Evolutionary conservation across 2,113 vertebrate genomes (phyloP).

Genomic region (Crotalus horridus): DNA sequence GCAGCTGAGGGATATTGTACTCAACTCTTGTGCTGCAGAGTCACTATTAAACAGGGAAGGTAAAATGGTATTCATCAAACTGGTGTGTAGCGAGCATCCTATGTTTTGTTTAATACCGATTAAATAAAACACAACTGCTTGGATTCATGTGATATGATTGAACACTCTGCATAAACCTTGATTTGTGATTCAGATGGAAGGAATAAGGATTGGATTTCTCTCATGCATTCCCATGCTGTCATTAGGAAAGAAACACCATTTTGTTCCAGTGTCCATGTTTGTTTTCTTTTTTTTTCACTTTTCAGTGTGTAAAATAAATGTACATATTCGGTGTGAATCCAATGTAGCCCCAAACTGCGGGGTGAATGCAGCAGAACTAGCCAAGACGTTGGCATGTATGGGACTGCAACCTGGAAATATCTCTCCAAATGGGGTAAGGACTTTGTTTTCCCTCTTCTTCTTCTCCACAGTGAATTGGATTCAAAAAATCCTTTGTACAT

Average conservation of each 20-base stretch:
- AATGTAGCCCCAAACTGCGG: slow-evolving; percentile 94
- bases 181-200: background rate
- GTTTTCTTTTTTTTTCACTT: slow-evolving; percentile 16
- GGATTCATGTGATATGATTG: background rate
- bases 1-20: background rate
- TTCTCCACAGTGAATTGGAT: background rate
- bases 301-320: slow-evolving; percentile 96
- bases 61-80: background rate
- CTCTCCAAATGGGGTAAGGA: slow-evolving; percentile 74
- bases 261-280: background rate
- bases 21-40: background rate
- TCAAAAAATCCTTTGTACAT: background rate
- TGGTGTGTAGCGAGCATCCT: background rate
- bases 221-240: background rate
- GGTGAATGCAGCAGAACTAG: slow-evolving; percentile 89
- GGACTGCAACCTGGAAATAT: slow-evolving; percentile 88
- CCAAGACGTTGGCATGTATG: slow-evolving; percentile 91
- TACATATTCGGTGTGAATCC: slow-evolving; percentile 91
- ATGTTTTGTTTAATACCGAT: background rate
- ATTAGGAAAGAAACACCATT: background rate
- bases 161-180: background rate
- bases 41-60: background rate
- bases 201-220: background rate
- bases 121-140: background rate
- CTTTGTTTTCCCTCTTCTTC: background rate